Evolutionary conservation across 2,113 vertebrate species (phyloP).

Genomic region (Brachyhypopomus occidentalis): DNA sequence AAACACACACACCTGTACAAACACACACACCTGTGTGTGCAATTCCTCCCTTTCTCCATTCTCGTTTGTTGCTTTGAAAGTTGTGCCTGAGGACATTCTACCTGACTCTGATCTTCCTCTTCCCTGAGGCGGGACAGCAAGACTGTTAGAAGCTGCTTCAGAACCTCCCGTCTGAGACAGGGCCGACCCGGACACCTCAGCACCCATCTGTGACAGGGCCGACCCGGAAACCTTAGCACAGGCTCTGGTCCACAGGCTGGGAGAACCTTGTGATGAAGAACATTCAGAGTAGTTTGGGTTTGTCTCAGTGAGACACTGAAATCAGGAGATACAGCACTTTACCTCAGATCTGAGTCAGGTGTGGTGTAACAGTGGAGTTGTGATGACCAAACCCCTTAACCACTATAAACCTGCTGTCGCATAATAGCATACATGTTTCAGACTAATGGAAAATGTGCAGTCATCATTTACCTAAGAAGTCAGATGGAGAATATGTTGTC

Average conservation of each 20-base stretch:
- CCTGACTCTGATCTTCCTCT: slow-evolving; percentile 33
- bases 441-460: slow-evolving; percentile 32
- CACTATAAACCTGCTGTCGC: slow-evolving; percentile 44
- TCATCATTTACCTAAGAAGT: slow-evolving; percentile 27
- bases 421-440: slow-evolving; percentile 34
- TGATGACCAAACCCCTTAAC: slow-evolving; percentile 30
- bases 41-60: background rate
- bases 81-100: slow-evolving; percentile 41
- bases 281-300: too few relatives aligned
- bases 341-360: background rate
- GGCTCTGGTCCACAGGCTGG: background rate
- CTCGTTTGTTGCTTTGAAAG: slow-evolving; percentile 47
- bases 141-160: slow-evolving; percentile 38
- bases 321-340: background rate
- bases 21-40: background rate
- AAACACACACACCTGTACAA: background rate
- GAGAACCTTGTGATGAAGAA: too few relatives aligned
- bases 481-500: slow-evolving; percentile 24
- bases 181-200: background rate
- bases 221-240: background rate
- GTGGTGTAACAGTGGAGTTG: slow-evolving; percentile 23
- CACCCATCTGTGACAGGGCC: slow-evolving; percentile 22
- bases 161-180: slow-evolving; percentile 26
- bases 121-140: slow-evolving; percentile 35
- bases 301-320: background rate